phyloP scores from a whole-genome alignment of 2,113 vertebrate genomes.

The Oxyruncus cristatus region DNA sequence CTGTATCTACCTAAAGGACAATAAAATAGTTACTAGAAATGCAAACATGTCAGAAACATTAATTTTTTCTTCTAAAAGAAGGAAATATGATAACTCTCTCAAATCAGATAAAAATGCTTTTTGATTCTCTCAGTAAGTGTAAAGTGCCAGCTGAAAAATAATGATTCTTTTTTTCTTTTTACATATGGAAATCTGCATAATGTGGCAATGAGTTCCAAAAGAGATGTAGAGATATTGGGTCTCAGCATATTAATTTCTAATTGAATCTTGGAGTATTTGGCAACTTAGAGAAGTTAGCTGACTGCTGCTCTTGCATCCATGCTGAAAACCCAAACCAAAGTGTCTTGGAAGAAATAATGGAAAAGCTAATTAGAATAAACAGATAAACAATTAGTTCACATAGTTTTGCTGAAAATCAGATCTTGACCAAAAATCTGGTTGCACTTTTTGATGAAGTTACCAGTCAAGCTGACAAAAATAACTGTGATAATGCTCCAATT shows the following conservation, averaged over 20 bases:
- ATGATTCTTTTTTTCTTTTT: neutral
- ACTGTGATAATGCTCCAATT: neutral
- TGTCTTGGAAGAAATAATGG: neutral
- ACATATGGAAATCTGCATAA: neutral
- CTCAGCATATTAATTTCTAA: neutral
- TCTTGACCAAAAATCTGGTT: neutral
- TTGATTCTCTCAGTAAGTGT: neutral
- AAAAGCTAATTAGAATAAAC: neutral
- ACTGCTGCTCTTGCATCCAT: neutral
- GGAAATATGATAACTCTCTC: neutral
- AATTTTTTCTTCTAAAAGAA: neutral
- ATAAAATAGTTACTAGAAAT: neutral
- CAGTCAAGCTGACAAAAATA: neutral
- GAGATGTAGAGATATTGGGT: neutral
- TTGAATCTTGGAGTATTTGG: neutral
- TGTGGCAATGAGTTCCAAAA: neutral
- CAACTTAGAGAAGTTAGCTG: neutral
- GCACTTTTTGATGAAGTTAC: neutral
- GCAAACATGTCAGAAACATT: neutral
- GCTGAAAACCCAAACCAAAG: neutral
- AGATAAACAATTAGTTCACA: neutral
- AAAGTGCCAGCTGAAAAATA: neutral
- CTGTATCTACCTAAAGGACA: neutral
- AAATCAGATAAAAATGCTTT: neutral
- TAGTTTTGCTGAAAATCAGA: neutral